Conservation (phyloP, 2,797 vertebrate species). For the Scomberomorus guttatus region DNA sequence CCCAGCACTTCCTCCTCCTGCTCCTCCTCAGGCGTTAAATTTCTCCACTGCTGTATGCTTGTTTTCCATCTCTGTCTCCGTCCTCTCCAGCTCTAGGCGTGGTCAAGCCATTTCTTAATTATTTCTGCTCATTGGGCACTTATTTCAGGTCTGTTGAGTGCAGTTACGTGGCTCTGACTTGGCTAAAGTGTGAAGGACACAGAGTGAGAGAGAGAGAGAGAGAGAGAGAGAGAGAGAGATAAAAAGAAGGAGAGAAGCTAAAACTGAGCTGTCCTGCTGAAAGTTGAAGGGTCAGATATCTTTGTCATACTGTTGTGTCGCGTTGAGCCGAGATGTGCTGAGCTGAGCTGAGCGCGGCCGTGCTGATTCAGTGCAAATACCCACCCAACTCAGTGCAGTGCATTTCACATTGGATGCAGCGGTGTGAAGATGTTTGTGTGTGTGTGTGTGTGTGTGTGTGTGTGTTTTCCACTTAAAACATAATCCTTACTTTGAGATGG, state of each 20-base stretch:
- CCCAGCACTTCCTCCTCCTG: slow-evolving; percentile 74
- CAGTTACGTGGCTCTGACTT: slow-evolving; percentile 49
- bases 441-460: slow-evolving; percentile 35
- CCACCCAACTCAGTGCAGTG: slow-evolving; percentile 18
- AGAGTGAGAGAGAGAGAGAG: background rate
- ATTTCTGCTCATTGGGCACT: slow-evolving; percentile 62
- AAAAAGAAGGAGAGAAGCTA: slow-evolving; percentile 31
- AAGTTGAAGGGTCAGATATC: slow-evolving; percentile 67
- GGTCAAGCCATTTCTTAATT: slow-evolving; percentile 63
- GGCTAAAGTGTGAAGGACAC: slow-evolving; percentile 40
- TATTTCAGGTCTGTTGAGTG: slow-evolving; percentile 55
- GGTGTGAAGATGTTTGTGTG: slow-evolving; percentile 29
- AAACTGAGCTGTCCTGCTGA: slow-evolving; percentile 65
- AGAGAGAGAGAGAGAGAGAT: background rate
- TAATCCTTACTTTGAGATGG: slow-evolving; percentile 69
- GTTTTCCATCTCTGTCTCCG: slow-evolving; percentile 48
- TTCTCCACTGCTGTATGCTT: slow-evolving; percentile 57
- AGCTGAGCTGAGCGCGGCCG: slow-evolving; percentile 18
- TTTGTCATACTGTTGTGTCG: slow-evolving; percentile 46
- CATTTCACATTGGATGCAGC: slow-evolving; percentile 32
- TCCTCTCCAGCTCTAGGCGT: slow-evolving; percentile 46
- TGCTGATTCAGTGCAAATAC: slow-evolving; percentile 29
- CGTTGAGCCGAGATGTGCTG: slow-evolving; percentile 25
- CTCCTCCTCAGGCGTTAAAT: slow-evolving; percentile 73
- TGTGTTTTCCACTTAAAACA: slow-evolving; percentile 66